Conservation (phyloP, 2,113 vertebrate genomes). For the Hemibagrus wyckioides region DNA sequence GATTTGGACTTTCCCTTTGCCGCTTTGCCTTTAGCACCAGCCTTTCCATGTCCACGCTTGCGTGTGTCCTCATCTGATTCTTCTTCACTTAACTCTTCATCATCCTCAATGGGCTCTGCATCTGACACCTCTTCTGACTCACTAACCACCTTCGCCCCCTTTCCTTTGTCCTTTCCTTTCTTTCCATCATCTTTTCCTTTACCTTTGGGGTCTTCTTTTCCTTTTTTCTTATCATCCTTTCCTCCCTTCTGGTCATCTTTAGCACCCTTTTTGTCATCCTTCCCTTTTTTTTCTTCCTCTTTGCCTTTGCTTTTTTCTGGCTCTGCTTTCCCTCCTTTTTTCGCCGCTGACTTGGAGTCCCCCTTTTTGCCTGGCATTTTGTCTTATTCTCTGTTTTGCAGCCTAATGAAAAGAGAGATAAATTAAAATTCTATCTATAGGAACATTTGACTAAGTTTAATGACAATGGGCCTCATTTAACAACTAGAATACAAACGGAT, state of each 20-base stretch:
- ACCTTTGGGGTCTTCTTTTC: conserved; percentile 68
- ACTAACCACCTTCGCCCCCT: conserved; percentile 75
- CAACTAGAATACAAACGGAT: not conserved
- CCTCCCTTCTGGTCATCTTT: conserved; percentile 69
- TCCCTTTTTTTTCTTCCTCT: conserved; percentile 51
- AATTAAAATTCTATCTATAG: not conserved
- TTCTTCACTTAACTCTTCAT: conserved; percentile 71
- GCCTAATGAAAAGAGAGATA: not conserved
- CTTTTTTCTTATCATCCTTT: conserved; percentile 69
- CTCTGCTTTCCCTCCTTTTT: conserved; percentile 64
- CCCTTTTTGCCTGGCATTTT: conserved; percentile 81
- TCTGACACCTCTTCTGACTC: conserved; percentile 73
- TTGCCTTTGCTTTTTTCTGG: conserved; percentile 63
- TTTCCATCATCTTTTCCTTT: conserved; percentile 74
- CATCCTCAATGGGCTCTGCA: conserved; percentile 70
- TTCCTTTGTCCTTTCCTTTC: conserved; percentile 78
- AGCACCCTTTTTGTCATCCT: conserved; percentile 55
- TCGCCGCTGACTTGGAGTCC: conserved; percentile 68
- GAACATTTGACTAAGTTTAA: not conserved
- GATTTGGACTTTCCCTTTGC: conserved; percentile 72
- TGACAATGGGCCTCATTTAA: not conserved
- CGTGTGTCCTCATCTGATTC: conserved; percentile 70
- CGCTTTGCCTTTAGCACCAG: conserved; percentile 62
- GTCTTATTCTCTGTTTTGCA: conserved; percentile 42
- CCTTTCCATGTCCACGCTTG: conserved; percentile 67